Conservation (phyloP, 1,140 invertebrate species). For the Charaxes varanes region DNA sequence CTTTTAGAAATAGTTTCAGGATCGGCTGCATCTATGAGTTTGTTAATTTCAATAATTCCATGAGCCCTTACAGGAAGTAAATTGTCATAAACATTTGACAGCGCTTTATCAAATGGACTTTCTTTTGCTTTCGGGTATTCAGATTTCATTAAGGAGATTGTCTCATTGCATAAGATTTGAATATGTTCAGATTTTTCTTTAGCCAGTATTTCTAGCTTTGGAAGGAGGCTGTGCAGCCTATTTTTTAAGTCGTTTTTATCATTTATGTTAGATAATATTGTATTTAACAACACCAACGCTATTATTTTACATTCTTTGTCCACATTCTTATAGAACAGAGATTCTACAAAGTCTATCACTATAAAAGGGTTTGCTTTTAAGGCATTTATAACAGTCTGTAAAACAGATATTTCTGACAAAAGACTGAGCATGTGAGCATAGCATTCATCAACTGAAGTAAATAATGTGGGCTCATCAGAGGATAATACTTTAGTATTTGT, state of each 20-base stretch:
- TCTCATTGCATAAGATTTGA: conserved; percentile 47
- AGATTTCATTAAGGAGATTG: conserved; percentile 37
- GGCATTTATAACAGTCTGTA: conserved; percentile 42
- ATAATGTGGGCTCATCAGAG: too few relatives aligned
- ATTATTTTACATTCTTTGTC: conserved; percentile 60
- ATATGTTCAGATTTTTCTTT: conserved; percentile 29
- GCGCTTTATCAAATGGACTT: conserved; percentile 76
- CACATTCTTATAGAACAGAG: conserved; percentile 43
- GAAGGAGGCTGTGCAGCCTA: conserved; percentile 34
- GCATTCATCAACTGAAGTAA: conserved; percentile 48
- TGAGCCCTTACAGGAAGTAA: conserved; percentile 87
- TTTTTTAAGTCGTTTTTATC: conserved; percentile 31
- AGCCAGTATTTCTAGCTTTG: conserved; percentile 39
- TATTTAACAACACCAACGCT: conserved; percentile 67
- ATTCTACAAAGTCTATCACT: conserved; percentile 56
- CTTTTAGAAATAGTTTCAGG: conserved; percentile 77
- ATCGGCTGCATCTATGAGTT: conserved; percentile 82
- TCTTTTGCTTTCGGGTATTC: conserved; percentile 34
- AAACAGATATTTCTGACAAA: conserved; percentile 47
- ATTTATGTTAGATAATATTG: conserved; percentile 48
- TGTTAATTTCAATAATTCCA: conserved; percentile 83
- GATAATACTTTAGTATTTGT: conserved; percentile 33
- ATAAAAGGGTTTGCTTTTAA: conserved; percentile 50
- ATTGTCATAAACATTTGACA: conserved; percentile 82
- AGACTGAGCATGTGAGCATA: conserved; percentile 46